These are phyloP conservation scores for Cheilosia scutellata DNA, from an alignment of 2,888 invertebrate species.

Conservation along the genomic window DNA sequence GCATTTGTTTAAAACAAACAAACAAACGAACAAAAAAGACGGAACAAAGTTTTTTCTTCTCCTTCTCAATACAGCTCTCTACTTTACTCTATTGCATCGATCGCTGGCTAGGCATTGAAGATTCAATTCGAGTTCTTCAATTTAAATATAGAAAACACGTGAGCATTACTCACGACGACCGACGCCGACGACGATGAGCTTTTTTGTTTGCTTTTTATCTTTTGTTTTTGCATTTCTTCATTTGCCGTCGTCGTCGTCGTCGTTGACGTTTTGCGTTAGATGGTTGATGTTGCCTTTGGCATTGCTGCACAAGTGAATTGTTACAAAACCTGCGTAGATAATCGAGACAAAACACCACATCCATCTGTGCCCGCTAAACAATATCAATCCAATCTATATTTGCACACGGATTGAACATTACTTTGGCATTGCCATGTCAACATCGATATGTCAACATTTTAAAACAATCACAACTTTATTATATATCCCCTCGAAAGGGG, in stretches of 20 bases:
- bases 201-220: slow-evolving; percentile 21
- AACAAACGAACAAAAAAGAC: not conserved
- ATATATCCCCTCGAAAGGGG: slow-evolving; percentile 1
- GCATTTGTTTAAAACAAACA: slow-evolving; percentile 44
- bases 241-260: slow-evolving; percentile 3
- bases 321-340: not conserved
- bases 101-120: slow-evolving; percentile 71
- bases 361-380: not conserved
- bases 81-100: slow-evolving; percentile 39
- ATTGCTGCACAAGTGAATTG: no score
- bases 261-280: slow-evolving; percentile 27
- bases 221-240: slow-evolving; percentile 30
- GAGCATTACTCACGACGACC: slow-evolving; percentile 80
- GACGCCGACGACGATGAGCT: slow-evolving; percentile 35
- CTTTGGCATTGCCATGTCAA: slow-evolving; percentile 25
- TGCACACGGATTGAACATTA: not conserved
- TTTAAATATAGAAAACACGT: slow-evolving; percentile 82
- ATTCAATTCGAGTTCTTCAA: slow-evolving; percentile 59
- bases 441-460: slow-evolving; percentile 30
- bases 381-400: not conserved
- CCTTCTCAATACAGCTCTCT: slow-evolving; percentile 24
- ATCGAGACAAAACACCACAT: not conserved
- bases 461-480: slow-evolving; percentile 37
- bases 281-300: not conserved
- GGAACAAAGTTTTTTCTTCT: slow-evolving; percentile 28